Conservation (phyloP, 2,113 vertebrate species). For the Marmota flaviventris region DNA sequence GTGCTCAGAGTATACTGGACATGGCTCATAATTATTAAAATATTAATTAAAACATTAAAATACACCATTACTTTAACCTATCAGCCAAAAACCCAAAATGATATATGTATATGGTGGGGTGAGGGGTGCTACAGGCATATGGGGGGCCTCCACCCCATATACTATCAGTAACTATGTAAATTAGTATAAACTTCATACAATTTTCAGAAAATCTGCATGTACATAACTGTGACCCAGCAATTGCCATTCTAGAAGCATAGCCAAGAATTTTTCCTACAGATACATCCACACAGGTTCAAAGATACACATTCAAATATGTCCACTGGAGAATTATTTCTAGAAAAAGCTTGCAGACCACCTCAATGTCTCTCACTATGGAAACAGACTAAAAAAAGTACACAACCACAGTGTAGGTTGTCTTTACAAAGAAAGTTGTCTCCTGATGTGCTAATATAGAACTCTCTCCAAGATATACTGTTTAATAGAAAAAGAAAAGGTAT, state of each 20-base stretch:
- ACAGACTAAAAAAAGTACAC: background rate
- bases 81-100: slow-evolving; percentile 6
- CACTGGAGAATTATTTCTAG: slow-evolving; percentile 6
- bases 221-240: background rate
- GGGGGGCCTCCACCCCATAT: no score
- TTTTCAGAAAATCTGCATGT: background rate
- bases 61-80: background rate
- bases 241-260: slow-evolving; percentile 2
- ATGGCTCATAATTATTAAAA: background rate
- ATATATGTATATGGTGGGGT: background rate
- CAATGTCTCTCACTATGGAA: background rate
- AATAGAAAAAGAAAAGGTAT: background rate
- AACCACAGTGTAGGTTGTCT: background rate
- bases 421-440: slow-evolving; percentile 46
- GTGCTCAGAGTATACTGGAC: background rate
- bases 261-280: background rate
- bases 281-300: background rate
- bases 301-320: background rate
- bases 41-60: slow-evolving; percentile 14
- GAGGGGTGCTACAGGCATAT: background rate
- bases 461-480: background rate
- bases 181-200: background rate
- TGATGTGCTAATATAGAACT: background rate
- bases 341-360: background rate
- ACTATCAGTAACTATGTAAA: background rate